Evolutionary conservation across 2,888 invertebrate genomes (phyloP), one percentile per base, ranked within the genome.

Genomic region (Zootermopsis nevadensis): DNA sequence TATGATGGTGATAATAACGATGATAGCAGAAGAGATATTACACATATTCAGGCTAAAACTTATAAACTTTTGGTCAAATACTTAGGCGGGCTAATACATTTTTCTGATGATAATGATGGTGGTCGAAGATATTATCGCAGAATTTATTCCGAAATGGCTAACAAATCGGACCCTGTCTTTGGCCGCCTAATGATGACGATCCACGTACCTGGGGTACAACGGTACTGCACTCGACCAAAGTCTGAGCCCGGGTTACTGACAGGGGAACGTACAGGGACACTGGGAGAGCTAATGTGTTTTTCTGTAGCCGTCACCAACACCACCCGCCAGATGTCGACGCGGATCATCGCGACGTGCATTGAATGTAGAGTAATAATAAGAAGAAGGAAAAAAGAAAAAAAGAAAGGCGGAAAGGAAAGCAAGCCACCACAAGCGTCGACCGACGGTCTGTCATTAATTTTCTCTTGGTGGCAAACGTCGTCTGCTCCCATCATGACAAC

Each of bases 401-500:
- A 8, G 27, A 72, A 72, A 24, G 38, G n/a, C 19, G 22, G 69
- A 30, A 69, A 33, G 69, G n/a, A 38, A 74, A 38, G 38, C 15
- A 42, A 79, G 38, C 79, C 79, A 66, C 79, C 79, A 55, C 79
- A 79, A 79, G 79, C 60, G 35, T 77, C 33, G 72, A 74, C 76
- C 79, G 79, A 66, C 60, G n/a, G 60, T 79, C 60, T 66, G 66
- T 79, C 79, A 79, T 79, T 79, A 79, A 79, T 79, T 79, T 79
- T 60, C 60, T 79, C n/a, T 33, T 60, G 74, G 35, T 38, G 74
- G 38, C 74, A 74, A 74, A 74, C 74, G 74, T 74, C 74, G 74
- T 72, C 22, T 72, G 72, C 24, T 33, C 35, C 67, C 72, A 35
- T 72, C 30, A 67, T 19, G 69, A 69, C 69, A 69, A 69, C 33